Percentiles rank a stretch among this genome's conserved stretches.
These are phyloP conservation scores for Macaria notata DNA, from an alignment of 2,888 invertebrate genomes.

Conservation along the genomic window DNA sequence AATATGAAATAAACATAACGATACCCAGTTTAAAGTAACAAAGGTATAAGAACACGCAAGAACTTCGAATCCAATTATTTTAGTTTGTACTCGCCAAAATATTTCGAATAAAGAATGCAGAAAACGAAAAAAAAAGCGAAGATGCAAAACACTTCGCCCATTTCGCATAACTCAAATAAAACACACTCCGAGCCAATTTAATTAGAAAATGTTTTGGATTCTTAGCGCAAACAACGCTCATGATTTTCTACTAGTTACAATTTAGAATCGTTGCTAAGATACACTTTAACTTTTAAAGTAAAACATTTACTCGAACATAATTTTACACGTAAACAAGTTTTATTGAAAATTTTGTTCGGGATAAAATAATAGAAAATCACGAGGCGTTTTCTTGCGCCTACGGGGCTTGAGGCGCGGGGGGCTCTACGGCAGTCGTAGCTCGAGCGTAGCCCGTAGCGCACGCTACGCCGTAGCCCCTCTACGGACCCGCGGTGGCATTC, in stretches of 20 bases:
- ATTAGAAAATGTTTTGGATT: constrained; percentile 11
- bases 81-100: neutral
- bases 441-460: constrained; percentile 67
- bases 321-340: constrained; percentile 18
- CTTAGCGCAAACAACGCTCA: constrained; percentile 1
- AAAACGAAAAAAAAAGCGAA: neutral
- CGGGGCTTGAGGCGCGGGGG: constrained; percentile 57
- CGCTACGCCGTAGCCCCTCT: constrained; percentile 56
- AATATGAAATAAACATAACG: too few relatives aligned
- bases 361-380: constrained; percentile 42
- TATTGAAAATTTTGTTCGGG: constrained; percentile 18
- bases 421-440: constrained; percentile 72
- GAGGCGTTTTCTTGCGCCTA: constrained; percentile 41
- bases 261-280: constrained; percentile 14
- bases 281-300: constrained; percentile 12
- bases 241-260: constrained; percentile 14
- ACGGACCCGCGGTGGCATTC: constrained; percentile 12
- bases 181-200: constrained; percentile 7
- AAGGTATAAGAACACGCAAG: too few relatives aligned
- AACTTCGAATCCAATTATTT: too few relatives aligned
- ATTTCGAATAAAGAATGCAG: neutral
- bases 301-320: constrained; percentile 12
- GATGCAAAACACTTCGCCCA: constrained; percentile 4
- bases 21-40: too few relatives aligned
- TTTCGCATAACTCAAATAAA: constrained; percentile 6